Evolutionary conservation across 2,888 invertebrate genomes (phyloP).

Genomic region (Serripes groenlandicus): DNA sequence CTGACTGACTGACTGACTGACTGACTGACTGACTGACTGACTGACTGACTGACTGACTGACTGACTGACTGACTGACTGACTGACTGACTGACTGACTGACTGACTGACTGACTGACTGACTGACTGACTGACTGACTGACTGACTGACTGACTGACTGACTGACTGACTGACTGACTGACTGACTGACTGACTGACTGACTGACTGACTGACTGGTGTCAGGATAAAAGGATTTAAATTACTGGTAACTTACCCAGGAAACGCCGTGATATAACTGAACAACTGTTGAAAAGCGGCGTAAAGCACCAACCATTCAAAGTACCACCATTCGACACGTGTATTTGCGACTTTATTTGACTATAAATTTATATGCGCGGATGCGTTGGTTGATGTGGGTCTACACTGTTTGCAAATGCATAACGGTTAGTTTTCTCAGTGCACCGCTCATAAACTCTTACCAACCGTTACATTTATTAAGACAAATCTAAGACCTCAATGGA

Average conservation of each 20-base stretch:
- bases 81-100: conserved; percentile 15
- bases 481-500: too few species aligned
- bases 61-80: conserved; percentile 11
- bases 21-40: conserved; percentile 10
- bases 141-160: background rate
- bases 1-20: background rate
- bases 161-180: conserved; percentile 14
- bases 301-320: background rate
- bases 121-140: background rate
- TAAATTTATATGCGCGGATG: too few species aligned
- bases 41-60: conserved; percentile 17
- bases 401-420: too few species aligned
- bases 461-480: too few species aligned
- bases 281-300: background rate
- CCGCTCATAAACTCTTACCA: too few species aligned
- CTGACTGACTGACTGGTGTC: conserved; percentile 16
- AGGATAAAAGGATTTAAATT: too few species aligned
- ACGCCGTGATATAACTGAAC: background rate
- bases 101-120: background rate
- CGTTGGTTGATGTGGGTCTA: too few species aligned
- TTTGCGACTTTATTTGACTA: too few species aligned
- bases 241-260: too few species aligned
- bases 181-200: conserved; percentile 12
- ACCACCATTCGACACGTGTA: too few species aligned
- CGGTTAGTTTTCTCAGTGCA: too few species aligned